These are phyloP conservation scores for Acanthosepion lycidas DNA, from an alignment of 2,888 invertebrate genomes.

Conservation along the genomic window DNA sequence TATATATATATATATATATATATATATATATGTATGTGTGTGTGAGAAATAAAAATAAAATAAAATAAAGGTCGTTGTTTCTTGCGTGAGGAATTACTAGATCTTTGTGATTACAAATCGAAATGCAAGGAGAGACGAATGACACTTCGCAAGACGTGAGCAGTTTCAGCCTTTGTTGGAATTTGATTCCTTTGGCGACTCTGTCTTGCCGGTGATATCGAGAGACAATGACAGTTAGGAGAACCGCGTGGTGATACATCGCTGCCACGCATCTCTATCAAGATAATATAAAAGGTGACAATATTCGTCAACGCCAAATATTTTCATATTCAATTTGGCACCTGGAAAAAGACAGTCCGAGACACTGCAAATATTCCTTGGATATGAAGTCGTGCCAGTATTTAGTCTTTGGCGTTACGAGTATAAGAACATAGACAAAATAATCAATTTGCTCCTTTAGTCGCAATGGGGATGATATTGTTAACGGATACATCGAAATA, in stretches of 20 bases:
- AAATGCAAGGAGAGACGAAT: neutral
- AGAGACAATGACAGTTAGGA: neutral
- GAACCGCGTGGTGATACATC: neutral
- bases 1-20: too few species aligned
- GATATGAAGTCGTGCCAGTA: neutral
- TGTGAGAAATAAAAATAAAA: too few species aligned
- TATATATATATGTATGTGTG: too few species aligned
- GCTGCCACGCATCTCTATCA: neutral
- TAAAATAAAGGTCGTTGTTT: neutral
- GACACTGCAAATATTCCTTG: neutral
- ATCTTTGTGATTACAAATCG: neutral
- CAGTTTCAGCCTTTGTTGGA: neutral
- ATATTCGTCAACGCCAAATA: neutral
- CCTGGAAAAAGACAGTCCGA: slow-evolving; percentile 11
- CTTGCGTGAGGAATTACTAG: neutral
- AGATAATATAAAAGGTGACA: neutral
- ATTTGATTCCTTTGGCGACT: neutral
- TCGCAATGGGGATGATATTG: neutral
- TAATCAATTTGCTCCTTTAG: neutral
- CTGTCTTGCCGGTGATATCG: neutral
- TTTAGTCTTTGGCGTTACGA: neutral
- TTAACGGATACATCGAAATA: neutral
- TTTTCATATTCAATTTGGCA: slow-evolving; percentile 9
- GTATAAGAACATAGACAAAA: neutral
- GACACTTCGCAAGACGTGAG: neutral